These are phyloP conservation scores for Pachycephala philippinensis DNA, from an alignment of 2,113 vertebrate species.

Conservation along the genomic window DNA sequence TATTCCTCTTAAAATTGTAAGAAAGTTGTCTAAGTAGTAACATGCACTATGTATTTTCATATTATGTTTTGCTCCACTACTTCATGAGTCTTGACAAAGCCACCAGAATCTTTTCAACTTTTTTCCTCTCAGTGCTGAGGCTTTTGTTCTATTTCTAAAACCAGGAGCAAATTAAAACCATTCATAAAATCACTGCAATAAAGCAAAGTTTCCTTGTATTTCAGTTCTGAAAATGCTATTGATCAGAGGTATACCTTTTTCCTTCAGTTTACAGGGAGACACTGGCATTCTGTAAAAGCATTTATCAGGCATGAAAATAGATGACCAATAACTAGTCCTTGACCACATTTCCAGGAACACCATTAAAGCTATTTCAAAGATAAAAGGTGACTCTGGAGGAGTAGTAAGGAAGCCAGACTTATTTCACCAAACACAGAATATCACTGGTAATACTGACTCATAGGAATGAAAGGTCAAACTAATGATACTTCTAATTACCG, in stretches of 20 bases:
- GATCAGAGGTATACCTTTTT: neutral
- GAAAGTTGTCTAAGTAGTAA: neutral
- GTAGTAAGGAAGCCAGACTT: neutral
- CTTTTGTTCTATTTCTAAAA: constrained; percentile 5
- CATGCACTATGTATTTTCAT: neutral
- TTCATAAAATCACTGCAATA: neutral
- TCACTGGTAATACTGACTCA: neutral
- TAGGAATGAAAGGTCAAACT: neutral
- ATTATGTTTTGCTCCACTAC: neutral
- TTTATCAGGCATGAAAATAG: neutral
- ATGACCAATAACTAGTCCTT: neutral
- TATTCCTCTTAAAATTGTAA: neutral
- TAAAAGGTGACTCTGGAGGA: neutral
- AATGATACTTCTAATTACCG: neutral
- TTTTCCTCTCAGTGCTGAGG: neutral
- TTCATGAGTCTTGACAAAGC: neutral
- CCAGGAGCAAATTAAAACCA: neutral
- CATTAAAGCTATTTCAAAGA: neutral
- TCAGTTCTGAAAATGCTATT: neutral
- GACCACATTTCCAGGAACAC: neutral
- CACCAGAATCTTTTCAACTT: neutral
- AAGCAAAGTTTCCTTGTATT: neutral
- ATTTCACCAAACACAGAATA: neutral
- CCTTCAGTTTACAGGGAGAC: neutral
- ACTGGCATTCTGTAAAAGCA: neutral